Evolutionary conservation across 2,888 invertebrate species (phyloP), one percentile per base, ranked within the genome.

Genomic region (Acleris emargana): DNA sequence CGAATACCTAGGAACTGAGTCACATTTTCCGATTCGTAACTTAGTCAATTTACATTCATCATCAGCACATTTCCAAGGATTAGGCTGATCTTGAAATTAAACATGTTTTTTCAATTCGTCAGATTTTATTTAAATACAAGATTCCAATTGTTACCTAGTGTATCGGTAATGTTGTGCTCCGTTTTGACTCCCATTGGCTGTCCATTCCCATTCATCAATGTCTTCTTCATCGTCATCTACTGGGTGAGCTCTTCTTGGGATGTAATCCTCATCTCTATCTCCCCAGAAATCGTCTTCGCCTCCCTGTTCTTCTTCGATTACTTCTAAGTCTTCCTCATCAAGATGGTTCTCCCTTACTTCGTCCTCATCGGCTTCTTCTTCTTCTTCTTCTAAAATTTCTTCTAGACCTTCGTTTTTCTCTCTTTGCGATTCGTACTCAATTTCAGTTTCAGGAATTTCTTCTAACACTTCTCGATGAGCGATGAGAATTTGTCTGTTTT

Each of bases 131-230:
- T 73, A 68, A 62, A 81, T 74, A 76, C 79, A 73, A 77, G 72
- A 76, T 72, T 67, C 79, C 75, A 71, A 77, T 72, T 71, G 77
- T 78, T 90, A 89, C 84, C 89, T 88, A 73, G 81, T 77, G 73
- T 88, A 88, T 70, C 87, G 85, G 76, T 82, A 86, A 74, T 84
- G 77, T 83, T 90, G 89, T 86, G 87, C 85, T 70, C 89, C 91
- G 66, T 76, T 81, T 64, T 73, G 74, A 25, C 73, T 76, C n/a
- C 75, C 79, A 43, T 77, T 79, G 3, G 76, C 74, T 3, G 84
- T 91, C 86, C 87, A 88, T 69, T 93, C 91, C 94, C 94, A 94
- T 73, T 93, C 91, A 43, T 93, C 91, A 11, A 90, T 76, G 61
- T 91, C 88, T 16, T 80, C 82, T 42, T 92, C 88, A 45, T 84